Evolutionary conservation across 2,113 vertebrate species (phyloP).

Genomic region (Sinocyclocheilus anshuiensis): DNA sequence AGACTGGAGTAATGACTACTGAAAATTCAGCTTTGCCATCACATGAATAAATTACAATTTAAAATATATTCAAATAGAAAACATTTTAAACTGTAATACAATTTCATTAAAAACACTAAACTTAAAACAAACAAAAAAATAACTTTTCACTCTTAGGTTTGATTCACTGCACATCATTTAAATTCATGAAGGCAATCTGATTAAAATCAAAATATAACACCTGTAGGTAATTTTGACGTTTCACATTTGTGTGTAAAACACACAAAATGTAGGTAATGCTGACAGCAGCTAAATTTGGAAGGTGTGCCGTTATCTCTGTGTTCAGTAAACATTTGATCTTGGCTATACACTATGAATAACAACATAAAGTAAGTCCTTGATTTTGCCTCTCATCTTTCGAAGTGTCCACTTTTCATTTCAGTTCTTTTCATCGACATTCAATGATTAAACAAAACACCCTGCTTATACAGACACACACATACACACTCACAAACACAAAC

Average conservation of each 20-base stretch:
- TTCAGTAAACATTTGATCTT: conserved; percentile 20
- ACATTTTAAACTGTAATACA: no score
- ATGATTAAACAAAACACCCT: conserved; percentile 50
- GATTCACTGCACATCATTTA: neutral
- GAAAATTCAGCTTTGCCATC: neutral
- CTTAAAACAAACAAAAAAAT: no score
- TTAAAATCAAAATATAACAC: no score
- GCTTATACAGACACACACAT: conserved; percentile 27
- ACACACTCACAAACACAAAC: conserved; percentile 24
- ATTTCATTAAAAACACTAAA: no score
- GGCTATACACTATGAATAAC: conserved; percentile 6
- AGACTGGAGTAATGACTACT: neutral
- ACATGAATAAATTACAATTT: neutral
- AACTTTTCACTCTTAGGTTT: neutral
- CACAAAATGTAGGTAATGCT: neutral
- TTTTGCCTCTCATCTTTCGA: conserved; percentile 17
- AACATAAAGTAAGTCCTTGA: conserved; percentile 31
- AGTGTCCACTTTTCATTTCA: conserved; percentile 21
- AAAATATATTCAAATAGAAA: neutral
- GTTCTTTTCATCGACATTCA: conserved; percentile 31
- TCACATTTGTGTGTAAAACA: neutral
- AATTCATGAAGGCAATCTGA: neutral
- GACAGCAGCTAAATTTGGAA: conserved; percentile 12
- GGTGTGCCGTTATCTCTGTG: neutral
- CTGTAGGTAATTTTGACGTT: neutral